Base-by-base conservation (phyloP, 2,113 vertebrate species). In the Syngnathoides biaculeatus region DNA sequence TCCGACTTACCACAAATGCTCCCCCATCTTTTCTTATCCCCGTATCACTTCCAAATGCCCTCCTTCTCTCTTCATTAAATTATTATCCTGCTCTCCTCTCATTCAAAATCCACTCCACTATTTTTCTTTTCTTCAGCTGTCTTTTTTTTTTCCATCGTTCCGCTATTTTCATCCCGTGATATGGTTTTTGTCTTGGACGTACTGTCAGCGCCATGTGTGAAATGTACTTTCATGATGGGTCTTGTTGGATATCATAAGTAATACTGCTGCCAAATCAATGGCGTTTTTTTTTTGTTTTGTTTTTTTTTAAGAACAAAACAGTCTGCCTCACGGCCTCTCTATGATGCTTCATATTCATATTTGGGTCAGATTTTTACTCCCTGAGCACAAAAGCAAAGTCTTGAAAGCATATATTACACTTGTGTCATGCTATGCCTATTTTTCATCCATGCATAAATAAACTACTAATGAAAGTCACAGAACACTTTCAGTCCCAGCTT, bases 181-280 rank as follows among this genome's bases (percentile, higher is more conserved):
- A 69, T 78, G 74, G 74, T 69, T 30, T 78, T 71, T 73, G 67
- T 84, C 81, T 86, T 70, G 74, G 67, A 80, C 77, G 62, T 71
- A 74, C 75, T 68, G 71, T 74, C 61, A 66, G 26, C 14, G 68
- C 70, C 30, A 38, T 65, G 69, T 83, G 80, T 78, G 77, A 85
- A 77, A 75, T 72, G 64, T 67, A 59, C 70, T 81, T 82, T 79
- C 69, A 78, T 74, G 79, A 79, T 53, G 56, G 35, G 42, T 68
- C 20, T 17, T 79, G 65, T 72, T 78, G 70, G 65, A 71, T 70
- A 66, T 66, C 27, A 72, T 69, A 64, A 69, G 61, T 76, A 74
- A 75, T 72, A 77, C 64, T 15, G 3, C 67, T 77, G 68, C 72
- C 78, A 78, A 81, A 79, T 74, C 63, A 73, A 80, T 80, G 45